Evolutionary conservation across 2,888 invertebrate genomes (phyloP).

Genomic region (Aphrophora alni): DNA sequence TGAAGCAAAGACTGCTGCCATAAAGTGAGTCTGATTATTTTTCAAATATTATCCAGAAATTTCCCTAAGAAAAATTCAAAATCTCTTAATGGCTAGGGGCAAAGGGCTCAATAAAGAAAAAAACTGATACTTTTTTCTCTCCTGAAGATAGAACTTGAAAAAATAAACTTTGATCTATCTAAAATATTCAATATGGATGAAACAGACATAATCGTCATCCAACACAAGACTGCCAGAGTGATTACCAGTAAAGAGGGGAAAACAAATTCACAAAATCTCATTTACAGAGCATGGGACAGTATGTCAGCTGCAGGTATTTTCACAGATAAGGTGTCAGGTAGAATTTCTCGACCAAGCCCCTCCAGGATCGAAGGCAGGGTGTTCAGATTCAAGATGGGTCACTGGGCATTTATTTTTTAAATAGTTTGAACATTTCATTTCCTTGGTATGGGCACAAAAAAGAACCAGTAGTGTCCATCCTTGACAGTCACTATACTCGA

Average conservation of each 20-base stretch:
- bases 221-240: background rate
- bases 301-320: background rate
- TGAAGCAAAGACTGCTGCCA: background rate
- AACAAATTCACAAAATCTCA: constrained; percentile 43
- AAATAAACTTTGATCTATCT: background rate
- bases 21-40: background rate
- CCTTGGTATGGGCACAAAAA: background rate
- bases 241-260: background rate
- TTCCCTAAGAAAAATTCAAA: background rate
- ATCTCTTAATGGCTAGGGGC: background rate
- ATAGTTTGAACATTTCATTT: background rate
- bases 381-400: background rate
- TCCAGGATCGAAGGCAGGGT: background rate
- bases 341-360: background rate
- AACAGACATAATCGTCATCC: background rate
- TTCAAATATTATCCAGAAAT: background rate
- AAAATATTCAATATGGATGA: constrained; percentile 46
- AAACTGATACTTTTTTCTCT: background rate
- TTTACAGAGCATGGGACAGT: constrained; percentile 49
- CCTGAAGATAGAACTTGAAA: background rate
- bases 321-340: background rate
- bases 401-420: too few species aligned
- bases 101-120: background rate
- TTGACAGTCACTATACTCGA: background rate
- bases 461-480: background rate